Evolutionary conservation across 92 coral and sea anemone genomes (phyloP).

Genomic region (Paramuricea clavata): DNA sequence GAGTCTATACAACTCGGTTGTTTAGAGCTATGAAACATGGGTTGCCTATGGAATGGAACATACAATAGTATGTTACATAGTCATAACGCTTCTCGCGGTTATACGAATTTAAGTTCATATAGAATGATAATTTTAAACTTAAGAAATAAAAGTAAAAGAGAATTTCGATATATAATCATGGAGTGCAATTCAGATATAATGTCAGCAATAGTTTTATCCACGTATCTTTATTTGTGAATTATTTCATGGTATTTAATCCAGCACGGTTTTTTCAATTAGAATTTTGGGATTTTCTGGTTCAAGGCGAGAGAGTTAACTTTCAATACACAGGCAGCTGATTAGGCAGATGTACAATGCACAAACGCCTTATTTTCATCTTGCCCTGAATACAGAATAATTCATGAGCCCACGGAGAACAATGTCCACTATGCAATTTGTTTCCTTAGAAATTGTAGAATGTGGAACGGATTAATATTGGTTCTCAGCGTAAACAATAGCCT

Average conservation of each 20-base stretch:
- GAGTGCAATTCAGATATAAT: too few species aligned
- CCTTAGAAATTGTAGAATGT: constrained; percentile 4
- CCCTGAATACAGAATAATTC: neutral
- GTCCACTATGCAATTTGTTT: neutral
- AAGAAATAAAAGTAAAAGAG: neutral
- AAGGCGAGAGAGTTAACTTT: neutral
- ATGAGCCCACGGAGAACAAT: constrained; percentile 1
- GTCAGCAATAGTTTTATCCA: neutral
- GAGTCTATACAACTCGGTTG: neutral
- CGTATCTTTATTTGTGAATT: neutral
- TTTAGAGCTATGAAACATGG: neutral
- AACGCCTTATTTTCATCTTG: neutral
- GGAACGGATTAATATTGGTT: neutral
- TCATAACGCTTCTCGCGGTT: neutral
- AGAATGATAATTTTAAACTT: neutral
- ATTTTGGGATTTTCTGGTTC: neutral
- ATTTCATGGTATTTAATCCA: neutral
- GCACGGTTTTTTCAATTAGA: neutral
- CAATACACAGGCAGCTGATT: neutral
- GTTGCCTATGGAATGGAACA: neutral
- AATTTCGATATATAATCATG: neutral
- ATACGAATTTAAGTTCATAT: neutral
- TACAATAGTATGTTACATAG: neutral
- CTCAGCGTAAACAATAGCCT: constrained; percentile 6
- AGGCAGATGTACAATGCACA: neutral